phyloP scores from a whole-genome alignment of 2,888 invertebrate genomes.

The Sceliomorpha sp. region DNA sequence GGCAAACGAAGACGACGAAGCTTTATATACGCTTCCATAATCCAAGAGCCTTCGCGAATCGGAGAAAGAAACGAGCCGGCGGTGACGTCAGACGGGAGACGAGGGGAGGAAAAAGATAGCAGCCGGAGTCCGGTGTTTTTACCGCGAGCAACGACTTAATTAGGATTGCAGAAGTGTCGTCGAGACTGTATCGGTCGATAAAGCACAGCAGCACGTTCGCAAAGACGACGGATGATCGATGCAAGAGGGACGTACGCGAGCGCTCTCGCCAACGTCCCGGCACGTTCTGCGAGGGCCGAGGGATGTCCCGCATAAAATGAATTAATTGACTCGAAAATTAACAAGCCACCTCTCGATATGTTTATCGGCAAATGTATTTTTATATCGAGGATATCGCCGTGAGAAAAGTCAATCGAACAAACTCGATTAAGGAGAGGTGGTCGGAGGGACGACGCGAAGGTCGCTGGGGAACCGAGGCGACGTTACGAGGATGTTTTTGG shows the following conservation, averaged over 20 bases:
- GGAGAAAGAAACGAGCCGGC: slow-evolving; percentile 38
- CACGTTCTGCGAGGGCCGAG: slow-evolving; percentile 4
- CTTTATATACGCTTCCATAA: slow-evolving; percentile 39
- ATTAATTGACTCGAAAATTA: neutral
- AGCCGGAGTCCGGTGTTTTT: slow-evolving; percentile 28
- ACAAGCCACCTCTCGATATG: too few relatives aligned
- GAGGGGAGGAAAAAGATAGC: slow-evolving; percentile 30
- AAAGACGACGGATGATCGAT: slow-evolving; percentile 37
- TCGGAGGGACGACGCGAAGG: too few relatives aligned
- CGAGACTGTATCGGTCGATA: slow-evolving; percentile 48
- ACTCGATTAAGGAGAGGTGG: too few relatives aligned
- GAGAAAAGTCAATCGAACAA: too few relatives aligned
- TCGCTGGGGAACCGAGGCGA: too few relatives aligned
- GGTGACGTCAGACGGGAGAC: slow-evolving; percentile 20
- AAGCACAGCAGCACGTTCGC: slow-evolving; percentile 41
- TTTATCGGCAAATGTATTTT: too few relatives aligned
- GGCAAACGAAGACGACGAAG: slow-evolving; percentile 32
- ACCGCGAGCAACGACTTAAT: slow-evolving; percentile 51
- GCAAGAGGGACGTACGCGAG: slow-evolving; percentile 6
- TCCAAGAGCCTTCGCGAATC: slow-evolving; percentile 38
- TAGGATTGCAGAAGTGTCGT: slow-evolving; percentile 51
- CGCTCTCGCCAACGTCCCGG: slow-evolving; percentile 15
- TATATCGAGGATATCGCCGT: too few relatives aligned
- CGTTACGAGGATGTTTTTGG: too few relatives aligned
- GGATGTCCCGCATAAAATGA: neutral